Conservation (phyloP, 2,888 invertebrate species). For the Platycheirus albimanus region DNA sequence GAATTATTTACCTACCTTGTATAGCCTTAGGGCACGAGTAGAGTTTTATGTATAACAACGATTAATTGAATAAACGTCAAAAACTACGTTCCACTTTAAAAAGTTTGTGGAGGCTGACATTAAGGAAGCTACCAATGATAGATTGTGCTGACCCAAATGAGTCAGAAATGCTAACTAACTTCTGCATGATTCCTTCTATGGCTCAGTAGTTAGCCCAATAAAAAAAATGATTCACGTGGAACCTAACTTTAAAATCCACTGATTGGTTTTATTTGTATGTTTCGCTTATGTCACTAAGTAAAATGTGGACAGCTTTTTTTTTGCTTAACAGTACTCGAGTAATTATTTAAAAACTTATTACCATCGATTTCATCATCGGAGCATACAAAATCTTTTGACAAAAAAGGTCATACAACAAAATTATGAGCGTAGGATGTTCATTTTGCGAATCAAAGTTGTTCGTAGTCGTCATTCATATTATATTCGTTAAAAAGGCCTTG, state of each 20-base stretch:
- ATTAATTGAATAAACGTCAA: conserved; percentile 54
- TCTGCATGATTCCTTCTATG: conserved; percentile 44
- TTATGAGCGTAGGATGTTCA: conserved; percentile 62
- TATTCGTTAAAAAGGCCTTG: conserved; percentile 47
- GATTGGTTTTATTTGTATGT: conserved; percentile 46
- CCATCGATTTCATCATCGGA: conserved; percentile 53
- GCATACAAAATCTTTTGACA: conserved; percentile 23
- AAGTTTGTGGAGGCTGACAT: conserved; percentile 44
- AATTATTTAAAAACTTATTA: conserved; percentile 49
- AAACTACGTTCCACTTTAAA: conserved; percentile 37
- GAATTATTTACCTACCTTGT: not conserved
- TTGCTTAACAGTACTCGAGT: conserved; percentile 51
- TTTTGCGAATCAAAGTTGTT: conserved; percentile 49
- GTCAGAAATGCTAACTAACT: conserved; percentile 29
- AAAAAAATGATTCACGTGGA: conserved; percentile 22
- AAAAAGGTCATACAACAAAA: conserved; percentile 55
- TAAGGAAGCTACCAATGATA: conserved; percentile 46
- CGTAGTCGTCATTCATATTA: conserved; percentile 33
- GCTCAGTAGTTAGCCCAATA: not conserved
- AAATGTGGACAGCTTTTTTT: conserved; percentile 49
- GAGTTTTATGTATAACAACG: not conserved
- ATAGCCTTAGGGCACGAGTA: conserved; percentile 13
- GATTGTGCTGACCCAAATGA: conserved; percentile 50
- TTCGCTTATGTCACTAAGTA: conserved; percentile 52
- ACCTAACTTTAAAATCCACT: conserved; percentile 29